These are phyloP conservation scores for Platalea minor DNA, from an alignment of 2,797 vertebrate genomes.

Conservation along the genomic window DNA sequence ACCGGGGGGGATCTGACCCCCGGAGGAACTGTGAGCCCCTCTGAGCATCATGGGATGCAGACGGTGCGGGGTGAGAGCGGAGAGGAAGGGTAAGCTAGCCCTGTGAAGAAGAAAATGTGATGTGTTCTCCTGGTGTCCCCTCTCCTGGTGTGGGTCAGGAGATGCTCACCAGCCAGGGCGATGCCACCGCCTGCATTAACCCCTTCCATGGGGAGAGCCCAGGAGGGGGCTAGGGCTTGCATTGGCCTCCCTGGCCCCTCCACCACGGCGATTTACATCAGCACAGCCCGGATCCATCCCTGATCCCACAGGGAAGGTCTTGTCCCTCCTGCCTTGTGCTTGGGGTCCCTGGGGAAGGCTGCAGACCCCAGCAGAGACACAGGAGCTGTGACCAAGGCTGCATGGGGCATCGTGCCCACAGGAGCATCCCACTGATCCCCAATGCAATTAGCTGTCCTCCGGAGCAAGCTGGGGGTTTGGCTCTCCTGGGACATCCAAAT, in stretches of 20 bases:
- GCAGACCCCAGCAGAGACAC: background rate
- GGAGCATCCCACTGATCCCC: background rate
- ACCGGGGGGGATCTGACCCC: background rate
- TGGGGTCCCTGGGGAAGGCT: background rate
- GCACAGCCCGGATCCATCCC: background rate
- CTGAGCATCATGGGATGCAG: background rate
- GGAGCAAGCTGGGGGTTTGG: background rate
- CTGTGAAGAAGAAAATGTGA: background rate
- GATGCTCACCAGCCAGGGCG: background rate
- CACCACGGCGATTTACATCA: background rate
- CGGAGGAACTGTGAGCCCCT: background rate
- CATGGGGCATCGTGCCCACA: rapidly evolving
- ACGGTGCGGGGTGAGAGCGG: background rate
- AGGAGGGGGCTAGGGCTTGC: background rate
- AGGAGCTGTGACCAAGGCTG: background rate
- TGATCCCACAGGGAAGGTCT: background rate
- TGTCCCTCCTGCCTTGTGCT: background rate
- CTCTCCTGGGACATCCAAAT: background rate
- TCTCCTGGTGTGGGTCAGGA: background rate
- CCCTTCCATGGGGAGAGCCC: background rate
- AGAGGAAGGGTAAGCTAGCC: background rate
- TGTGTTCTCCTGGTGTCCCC: background rate
- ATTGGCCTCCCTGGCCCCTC: background rate
- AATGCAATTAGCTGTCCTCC: rapidly evolving
- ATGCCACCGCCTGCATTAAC: background rate